These are phyloP conservation scores for Popillia japonica DNA, from an alignment of 1,140 invertebrate species.

Conservation along the genomic window DNA sequence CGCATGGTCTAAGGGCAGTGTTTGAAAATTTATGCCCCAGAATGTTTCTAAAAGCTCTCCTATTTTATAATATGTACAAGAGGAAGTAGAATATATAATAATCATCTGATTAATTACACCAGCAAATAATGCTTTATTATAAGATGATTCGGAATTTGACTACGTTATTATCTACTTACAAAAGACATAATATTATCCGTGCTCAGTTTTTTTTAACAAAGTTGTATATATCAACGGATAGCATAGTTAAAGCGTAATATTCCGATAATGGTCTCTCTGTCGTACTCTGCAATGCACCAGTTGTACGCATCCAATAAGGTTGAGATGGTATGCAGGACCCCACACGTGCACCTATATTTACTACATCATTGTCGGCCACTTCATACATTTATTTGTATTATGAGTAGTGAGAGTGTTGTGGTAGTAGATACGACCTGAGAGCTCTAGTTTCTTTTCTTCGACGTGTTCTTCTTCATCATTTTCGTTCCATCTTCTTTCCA, in stretches of 20 bases:
- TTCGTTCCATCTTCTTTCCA: neutral
- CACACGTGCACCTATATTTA: slow-evolving; percentile 38
- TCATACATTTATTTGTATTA: slow-evolving; percentile 36
- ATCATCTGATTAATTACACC: too few species aligned
- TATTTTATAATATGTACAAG: too few species aligned
- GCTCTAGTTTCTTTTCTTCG: slow-evolving; percentile 18
- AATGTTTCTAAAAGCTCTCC: too few species aligned
- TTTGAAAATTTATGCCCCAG: too few species aligned
- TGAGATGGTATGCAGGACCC: slow-evolving; percentile 35
- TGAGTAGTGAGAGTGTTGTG: slow-evolving; percentile 21
- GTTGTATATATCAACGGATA: too few species aligned
- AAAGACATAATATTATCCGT: too few species aligned
- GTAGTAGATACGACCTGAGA: neutral
- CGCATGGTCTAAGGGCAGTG: too few species aligned
- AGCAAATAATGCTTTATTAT: too few species aligned
- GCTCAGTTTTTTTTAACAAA: too few species aligned
- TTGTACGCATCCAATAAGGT: neutral
- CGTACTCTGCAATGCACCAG: neutral
- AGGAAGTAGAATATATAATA: too few species aligned
- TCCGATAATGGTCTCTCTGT: neutral
- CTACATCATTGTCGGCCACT: slow-evolving; percentile 34
- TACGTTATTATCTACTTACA: too few species aligned
- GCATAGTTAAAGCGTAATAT: neutral
- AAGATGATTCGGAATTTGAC: too few species aligned
- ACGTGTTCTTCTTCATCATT: slow-evolving; percentile 4